These are phyloP conservation scores for Eleutherodactylus coqui DNA, from an alignment of 2,797 vertebrate genomes.

Conservation along the genomic window DNA sequence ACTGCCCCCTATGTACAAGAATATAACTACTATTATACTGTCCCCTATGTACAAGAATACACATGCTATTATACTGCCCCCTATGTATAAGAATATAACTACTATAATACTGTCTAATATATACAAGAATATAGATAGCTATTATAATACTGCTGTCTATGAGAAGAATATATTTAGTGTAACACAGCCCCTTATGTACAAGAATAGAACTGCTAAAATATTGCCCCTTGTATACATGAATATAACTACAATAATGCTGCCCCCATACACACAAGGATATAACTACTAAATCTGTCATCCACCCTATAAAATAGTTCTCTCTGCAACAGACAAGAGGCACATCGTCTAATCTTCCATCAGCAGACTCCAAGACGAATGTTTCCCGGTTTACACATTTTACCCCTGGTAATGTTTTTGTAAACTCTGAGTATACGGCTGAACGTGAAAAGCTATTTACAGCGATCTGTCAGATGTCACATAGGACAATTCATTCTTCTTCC, in stretches of 20 bases:
- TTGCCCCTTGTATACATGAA: neutral
- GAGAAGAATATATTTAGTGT: neutral
- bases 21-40: too few species aligned
- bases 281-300: neutral
- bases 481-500: neutral
- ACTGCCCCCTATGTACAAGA: too few species aligned
- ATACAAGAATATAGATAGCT: neutral
- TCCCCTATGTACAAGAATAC: too few species aligned
- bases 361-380: neutral
- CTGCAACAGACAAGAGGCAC: too few species aligned
- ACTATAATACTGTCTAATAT: conserved; percentile 6
- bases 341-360: neutral
- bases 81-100: neutral
- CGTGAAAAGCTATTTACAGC: neutral
- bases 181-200: neutral
- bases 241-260: neutral
- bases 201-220: neutral
- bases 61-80: neutral
- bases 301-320: too few species aligned
- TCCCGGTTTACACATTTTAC: neutral
- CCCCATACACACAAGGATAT: neutral
- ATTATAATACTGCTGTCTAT: too few species aligned
- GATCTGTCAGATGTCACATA: neutral
- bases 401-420: neutral
- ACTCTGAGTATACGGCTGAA: neutral